These are phyloP conservation scores for Scaptomyza parva DNA, from an alignment of 2,888 invertebrate species.

Conservation along the genomic window DNA sequence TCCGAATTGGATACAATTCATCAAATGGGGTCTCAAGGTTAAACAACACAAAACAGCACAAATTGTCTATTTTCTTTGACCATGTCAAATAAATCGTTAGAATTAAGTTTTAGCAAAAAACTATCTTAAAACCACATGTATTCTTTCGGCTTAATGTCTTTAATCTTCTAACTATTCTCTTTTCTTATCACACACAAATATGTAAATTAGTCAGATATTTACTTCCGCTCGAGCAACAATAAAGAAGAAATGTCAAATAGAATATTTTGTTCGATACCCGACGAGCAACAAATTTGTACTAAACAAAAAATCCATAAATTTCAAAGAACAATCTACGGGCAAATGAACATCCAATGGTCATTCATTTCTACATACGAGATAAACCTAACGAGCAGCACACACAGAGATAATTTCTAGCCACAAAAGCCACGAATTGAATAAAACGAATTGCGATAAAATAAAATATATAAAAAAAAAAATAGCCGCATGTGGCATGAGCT, in stretches of 20 bases:
- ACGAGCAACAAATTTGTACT: constrained; percentile 63
- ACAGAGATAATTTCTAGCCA: constrained; percentile 46
- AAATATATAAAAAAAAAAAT: constrained; percentile 26
- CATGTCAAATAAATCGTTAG: constrained; percentile 1
- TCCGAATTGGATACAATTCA: constrained; percentile 43
- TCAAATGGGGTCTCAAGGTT: constrained; percentile 54
- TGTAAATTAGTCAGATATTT: constrained; percentile 41
- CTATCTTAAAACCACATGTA: neutral
- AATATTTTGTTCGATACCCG: constrained; percentile 38
- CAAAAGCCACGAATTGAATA: constrained; percentile 47
- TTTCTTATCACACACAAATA: constrained; percentile 45
- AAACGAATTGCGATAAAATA: constrained; percentile 52
- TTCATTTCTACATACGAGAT: constrained; percentile 37
- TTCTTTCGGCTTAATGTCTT: constrained; percentile 8
- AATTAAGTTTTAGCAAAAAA: neutral
- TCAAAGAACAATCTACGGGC: constrained; percentile 31
- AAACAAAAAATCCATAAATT: constrained; percentile 48
- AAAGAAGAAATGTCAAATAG: constrained; percentile 15
- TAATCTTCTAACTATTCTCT: constrained; percentile 18
- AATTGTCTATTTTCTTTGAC: too few relatives aligned
- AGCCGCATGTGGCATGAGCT: constrained; percentile 27
- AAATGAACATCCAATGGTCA: constrained; percentile 51
- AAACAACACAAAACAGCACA: constrained; percentile 1
- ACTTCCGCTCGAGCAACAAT: constrained; percentile 66
- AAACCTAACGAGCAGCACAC: constrained; percentile 24